These are phyloP conservation scores for Meta bourneti DNA, from an alignment of 2,888 invertebrate genomes.

Conservation along the genomic window DNA sequence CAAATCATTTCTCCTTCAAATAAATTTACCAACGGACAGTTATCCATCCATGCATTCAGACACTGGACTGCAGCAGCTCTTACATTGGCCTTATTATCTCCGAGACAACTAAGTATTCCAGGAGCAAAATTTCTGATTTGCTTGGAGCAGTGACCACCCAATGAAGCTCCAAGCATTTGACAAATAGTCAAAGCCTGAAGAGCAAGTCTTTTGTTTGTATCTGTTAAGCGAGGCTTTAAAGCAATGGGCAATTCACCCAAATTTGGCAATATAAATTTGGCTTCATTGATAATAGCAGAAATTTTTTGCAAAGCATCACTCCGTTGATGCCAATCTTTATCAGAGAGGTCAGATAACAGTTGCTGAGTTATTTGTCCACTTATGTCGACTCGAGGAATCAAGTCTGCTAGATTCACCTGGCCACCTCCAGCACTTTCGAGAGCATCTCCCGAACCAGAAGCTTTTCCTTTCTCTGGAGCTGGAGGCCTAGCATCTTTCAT, in stretches of 20 bases:
- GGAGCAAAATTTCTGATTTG: conserved; percentile 92
- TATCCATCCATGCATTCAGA: conserved; percentile 91
- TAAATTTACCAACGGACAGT: conserved; percentile 86
- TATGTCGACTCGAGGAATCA: conserved; percentile 89
- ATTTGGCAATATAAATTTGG: conserved; percentile 89
- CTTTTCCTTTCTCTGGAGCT: conserved; percentile 85
- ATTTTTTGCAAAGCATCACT: conserved; percentile 89
- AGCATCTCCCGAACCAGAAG: conserved; percentile 80
- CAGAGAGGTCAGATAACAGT: conserved; percentile 89
- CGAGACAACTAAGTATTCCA: conserved; percentile 86
- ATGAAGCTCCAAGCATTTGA: conserved; percentile 89
- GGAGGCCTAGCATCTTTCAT: conserved; percentile 87
- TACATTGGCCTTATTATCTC: conserved; percentile 90
- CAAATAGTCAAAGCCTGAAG: conserved; percentile 91
- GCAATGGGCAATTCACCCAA: conserved; percentile 92
- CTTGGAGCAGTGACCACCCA: conserved; percentile 90
- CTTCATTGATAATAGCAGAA: conserved; percentile 86
- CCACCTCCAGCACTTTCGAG: conserved; percentile 81
- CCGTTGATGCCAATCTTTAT: conserved; percentile 95
- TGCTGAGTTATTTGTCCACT: conserved; percentile 89
- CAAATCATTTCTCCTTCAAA: conserved; percentile 94
- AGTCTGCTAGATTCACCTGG: conserved; percentile 85
- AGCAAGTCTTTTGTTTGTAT: conserved; percentile 95
- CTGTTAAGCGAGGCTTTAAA: conserved; percentile 88
- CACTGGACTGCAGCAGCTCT: conserved; percentile 90